Evolutionary conservation across 2,888 invertebrate species (phyloP).

Genomic region (Lasioglossum vierecki): DNA sequence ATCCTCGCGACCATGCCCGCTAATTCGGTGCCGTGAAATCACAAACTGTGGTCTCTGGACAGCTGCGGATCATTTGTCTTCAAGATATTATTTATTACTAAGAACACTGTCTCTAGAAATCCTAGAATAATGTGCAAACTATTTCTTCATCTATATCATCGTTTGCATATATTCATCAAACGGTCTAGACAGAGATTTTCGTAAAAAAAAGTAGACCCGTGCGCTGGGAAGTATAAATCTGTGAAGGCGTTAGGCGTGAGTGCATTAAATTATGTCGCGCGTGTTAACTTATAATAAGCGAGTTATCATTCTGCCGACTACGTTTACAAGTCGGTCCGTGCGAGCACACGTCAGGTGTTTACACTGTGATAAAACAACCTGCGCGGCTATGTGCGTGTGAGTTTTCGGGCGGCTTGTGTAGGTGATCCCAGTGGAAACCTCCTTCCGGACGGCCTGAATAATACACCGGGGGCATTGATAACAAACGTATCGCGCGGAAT

Average conservation of each 20-base stretch:
- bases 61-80: conserved; percentile 6
- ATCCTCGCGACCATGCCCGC: not conserved
- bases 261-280: conserved; percentile 53
- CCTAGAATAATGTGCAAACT: not conserved
- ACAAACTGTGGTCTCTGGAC: not conserved
- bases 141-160: not conserved
- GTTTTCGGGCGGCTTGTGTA: conserved; percentile 36
- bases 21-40: not conserved
- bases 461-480: conserved; percentile 25
- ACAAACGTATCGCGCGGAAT: conserved; percentile 9
- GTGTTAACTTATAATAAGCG: conserved; percentile 55
- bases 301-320: conserved; percentile 53
- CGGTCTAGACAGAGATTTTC: not conserved
- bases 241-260: conserved; percentile 41
- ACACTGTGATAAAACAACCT: conserved; percentile 59
- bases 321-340: conserved; percentile 44
- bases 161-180: not conserved
- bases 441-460: conserved; percentile 31
- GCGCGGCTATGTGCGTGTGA: conserved; percentile 30
- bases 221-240: conserved; percentile 29
- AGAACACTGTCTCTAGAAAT: not conserved
- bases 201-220: not conserved
- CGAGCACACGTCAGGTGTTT: conserved; percentile 61
- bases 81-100: conserved; percentile 10
- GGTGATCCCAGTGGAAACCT: conserved; percentile 33